These are phyloP conservation scores for Zootermopsis nevadensis DNA, from an alignment of 2,888 invertebrate species.

Conservation along the genomic window DNA sequence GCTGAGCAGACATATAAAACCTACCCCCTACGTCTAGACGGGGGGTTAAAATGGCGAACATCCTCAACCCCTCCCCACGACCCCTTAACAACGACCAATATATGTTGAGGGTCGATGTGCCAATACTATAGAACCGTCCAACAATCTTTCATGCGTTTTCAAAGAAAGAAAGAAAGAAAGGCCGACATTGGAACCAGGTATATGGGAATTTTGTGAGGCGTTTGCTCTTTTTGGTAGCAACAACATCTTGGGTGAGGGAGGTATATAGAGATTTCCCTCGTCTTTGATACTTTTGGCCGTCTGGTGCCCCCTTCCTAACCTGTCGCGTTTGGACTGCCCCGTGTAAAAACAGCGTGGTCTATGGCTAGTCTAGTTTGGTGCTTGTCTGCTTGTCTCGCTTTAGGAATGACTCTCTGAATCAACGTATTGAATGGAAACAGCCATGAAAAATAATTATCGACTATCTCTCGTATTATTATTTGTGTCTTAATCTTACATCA, in stretches of 20 bases:
- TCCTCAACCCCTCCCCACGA: not conserved
- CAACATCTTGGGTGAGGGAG: not conserved
- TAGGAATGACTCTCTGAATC: too few species aligned
- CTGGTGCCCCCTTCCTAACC: slow-evolving; percentile 21
- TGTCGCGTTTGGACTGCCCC: not conserved
- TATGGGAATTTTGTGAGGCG: not conserved
- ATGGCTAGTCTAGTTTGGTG: not conserved
- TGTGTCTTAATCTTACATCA: too few species aligned
- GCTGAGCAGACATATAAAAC: not conserved
- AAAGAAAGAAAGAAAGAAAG: not conserved
- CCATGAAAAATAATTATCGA: too few species aligned
- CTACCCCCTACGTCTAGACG: slow-evolving; percentile 12
- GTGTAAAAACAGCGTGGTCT: not conserved
- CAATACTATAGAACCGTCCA: not conserved
- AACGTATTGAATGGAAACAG: too few species aligned
- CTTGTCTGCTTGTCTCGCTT: not conserved
- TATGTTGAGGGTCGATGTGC: not conserved
- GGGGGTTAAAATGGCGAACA: not conserved
- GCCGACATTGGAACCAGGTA: not conserved
- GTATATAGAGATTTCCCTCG: not conserved
- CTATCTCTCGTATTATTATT: too few species aligned
- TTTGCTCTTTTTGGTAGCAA: not conserved
- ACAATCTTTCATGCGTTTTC: not conserved
- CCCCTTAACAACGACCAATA: not conserved
- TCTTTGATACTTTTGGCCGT: not conserved